Percentiles rank a stretch among this genome's conserved stretches.
Conservation (phyloP, 2,113 vertebrate genomes). For the Cervus canadensis region DNA sequence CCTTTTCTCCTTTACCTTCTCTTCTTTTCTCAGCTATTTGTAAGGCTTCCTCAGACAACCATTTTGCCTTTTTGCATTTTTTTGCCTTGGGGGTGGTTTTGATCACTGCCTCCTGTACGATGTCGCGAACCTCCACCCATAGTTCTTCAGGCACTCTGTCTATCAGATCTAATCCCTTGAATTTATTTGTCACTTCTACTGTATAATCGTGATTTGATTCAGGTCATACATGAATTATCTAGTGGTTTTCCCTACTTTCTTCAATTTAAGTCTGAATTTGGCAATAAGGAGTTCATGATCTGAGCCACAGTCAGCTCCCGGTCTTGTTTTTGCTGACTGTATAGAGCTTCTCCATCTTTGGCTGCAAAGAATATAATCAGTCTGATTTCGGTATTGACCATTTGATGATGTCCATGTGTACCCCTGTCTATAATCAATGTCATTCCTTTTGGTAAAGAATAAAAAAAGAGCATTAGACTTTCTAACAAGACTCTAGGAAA, state of each 20-base stretch:
- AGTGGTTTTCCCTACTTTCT: not conserved
- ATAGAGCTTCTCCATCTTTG: not conserved
- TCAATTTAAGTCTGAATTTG: not conserved
- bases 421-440: not conserved
- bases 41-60: not conserved
- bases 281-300: not conserved
- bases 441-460: conserved; percentile 4
- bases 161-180: not conserved
- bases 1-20: not conserved
- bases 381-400: not conserved
- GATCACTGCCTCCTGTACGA: not conserved
- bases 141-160: not conserved
- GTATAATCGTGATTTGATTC: not conserved
- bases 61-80: not conserved
- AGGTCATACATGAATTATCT: not conserved
- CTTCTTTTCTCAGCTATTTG: not conserved
- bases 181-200: not conserved
- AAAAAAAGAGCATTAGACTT: not conserved
- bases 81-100: not conserved
- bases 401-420: not conserved
- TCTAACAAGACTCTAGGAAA: not conserved
- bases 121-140: not conserved
- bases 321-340: not conserved
- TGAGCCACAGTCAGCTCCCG: not conserved
- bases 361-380: not conserved